Evolutionary conservation across 2,113 vertebrate genomes (phyloP).

Genomic region (Crotalus horridus): DNA sequence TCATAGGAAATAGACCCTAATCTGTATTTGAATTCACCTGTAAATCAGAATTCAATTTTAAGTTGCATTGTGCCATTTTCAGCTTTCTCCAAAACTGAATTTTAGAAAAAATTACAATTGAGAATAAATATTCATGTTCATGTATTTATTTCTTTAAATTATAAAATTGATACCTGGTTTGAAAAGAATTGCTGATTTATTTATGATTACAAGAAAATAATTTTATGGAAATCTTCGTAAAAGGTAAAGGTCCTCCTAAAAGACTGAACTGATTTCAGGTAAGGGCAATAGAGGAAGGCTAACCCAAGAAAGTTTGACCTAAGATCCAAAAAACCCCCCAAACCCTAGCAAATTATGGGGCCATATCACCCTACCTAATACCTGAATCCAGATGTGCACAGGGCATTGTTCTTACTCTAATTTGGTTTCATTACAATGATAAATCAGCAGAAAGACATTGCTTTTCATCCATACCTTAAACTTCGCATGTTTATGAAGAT

Average conservation of each 20-base stretch:
- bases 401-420: neutral
- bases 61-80: neutral
- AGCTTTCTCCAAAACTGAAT: neutral
- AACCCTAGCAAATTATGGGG: neutral
- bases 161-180: neutral
- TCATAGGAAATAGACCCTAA: neutral
- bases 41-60: neutral
- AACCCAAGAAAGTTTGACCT: neutral
- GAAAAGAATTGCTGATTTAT: neutral
- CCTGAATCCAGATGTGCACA: neutral
- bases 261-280: too few species aligned
- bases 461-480: neutral
- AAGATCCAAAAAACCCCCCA: neutral
- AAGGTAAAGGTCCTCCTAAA: neutral
- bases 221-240: neutral
- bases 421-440: neutral
- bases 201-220: neutral
- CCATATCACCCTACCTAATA: neutral
- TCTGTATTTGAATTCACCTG: neutral
- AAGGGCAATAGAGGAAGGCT: neutral
- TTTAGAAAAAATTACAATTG: neutral
- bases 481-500: neutral
- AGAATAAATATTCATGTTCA: neutral
- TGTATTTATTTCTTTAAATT: neutral
- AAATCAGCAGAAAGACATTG: neutral